Conservation (phyloP, 2,888 invertebrate species). For the Conops quadrifasciatus region DNA sequence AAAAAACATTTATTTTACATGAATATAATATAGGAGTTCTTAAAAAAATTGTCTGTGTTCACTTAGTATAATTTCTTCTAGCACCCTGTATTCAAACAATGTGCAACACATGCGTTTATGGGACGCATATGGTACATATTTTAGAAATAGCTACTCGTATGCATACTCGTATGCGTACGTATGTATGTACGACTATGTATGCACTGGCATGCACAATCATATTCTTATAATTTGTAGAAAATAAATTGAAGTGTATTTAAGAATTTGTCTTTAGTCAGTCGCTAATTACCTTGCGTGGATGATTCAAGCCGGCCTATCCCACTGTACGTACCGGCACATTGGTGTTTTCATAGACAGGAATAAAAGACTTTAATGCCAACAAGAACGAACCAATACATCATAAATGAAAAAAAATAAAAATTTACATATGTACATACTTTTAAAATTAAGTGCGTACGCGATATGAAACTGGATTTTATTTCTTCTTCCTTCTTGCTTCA, state of each 20-base stretch:
- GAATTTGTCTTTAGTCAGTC: not conserved
- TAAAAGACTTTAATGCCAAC: conserved; percentile 14
- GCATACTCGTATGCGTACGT: not conserved
- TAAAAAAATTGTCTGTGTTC: no score
- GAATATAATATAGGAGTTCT: not conserved
- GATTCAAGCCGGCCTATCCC: no score
- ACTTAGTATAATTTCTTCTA: not conserved
- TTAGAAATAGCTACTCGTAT: not conserved
- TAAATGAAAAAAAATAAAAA: conserved; percentile 34
- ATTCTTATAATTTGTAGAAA: not conserved
- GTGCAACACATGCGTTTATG: conserved; percentile 28
- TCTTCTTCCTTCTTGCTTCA: conserved; percentile 20
- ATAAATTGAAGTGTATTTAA: not conserved
- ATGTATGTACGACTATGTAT: no score
- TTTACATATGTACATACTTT: no score
- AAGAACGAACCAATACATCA: conserved; percentile 12
- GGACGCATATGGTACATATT: conserved; percentile 6
- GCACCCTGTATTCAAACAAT: conserved; percentile 17
- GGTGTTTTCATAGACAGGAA: conserved; percentile 39
- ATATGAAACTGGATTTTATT: conserved; percentile 50
- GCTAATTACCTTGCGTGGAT: no score
- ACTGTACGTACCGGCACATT: no score
- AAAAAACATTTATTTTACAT: no score
- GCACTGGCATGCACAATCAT: no score
- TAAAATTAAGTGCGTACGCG: conserved; percentile 52